Evolutionary conservation across 2,113 vertebrate genomes (phyloP).

Genomic region (Pheucticus melanocephalus): DNA sequence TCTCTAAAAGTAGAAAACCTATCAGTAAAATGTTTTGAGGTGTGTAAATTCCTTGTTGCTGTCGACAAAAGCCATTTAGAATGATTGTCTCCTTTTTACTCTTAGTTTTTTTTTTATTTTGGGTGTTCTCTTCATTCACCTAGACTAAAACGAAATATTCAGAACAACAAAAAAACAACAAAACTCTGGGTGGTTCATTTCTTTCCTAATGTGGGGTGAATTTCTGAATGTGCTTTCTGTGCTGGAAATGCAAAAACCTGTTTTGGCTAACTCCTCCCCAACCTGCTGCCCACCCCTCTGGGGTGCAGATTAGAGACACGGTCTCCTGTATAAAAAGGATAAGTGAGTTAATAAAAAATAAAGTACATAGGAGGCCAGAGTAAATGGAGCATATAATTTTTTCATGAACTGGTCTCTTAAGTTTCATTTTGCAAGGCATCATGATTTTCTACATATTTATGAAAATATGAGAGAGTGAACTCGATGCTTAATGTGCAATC

Average conservation of each 20-base stretch:
- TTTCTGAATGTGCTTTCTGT: background rate
- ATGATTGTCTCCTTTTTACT: background rate
- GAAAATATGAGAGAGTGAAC: constrained; percentile 20
- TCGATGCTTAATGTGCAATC: background rate
- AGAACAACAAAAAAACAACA: background rate
- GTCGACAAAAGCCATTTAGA: background rate
- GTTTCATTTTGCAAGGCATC: constrained; percentile 58
- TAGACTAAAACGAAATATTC: background rate
- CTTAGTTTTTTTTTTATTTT: too few species aligned
- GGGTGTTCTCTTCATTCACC: background rate
- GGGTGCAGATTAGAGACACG: background rate
- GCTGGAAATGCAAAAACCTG: background rate
- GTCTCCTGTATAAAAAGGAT: constrained; percentile 27
- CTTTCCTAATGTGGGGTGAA: background rate
- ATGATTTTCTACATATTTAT: constrained; percentile 55
- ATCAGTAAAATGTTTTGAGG: background rate
- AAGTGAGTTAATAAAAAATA: constrained; percentile 60
- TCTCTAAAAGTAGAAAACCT: background rate
- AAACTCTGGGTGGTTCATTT: background rate
- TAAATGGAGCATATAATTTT: constrained; percentile 66
- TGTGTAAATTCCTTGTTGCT: background rate
- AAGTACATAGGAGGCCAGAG: constrained; percentile 43
- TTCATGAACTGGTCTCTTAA: constrained; percentile 57
- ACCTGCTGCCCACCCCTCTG: background rate
- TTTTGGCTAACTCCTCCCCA: background rate